These are phyloP conservation scores for Phylloscopus trochilus DNA, from an alignment of 2,113 vertebrate genomes.

Conservation along the genomic window DNA sequence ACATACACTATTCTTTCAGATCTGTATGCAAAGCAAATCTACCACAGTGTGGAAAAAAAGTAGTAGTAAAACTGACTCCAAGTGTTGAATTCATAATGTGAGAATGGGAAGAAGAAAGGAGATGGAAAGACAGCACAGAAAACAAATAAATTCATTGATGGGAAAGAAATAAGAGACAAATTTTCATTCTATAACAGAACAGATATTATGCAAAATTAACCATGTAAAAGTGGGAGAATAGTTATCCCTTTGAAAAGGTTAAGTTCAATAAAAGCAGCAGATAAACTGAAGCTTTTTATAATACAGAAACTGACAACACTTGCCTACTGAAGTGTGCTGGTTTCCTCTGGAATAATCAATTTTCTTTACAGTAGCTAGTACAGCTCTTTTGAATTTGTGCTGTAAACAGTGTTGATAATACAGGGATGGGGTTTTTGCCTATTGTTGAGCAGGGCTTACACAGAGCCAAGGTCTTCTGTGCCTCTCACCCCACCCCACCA, in stretches of 20 bases:
- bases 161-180: not conserved
- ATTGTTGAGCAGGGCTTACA: not conserved
- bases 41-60: accelerated
- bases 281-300: not conserved
- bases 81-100: not conserved
- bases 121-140: not conserved
- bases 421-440: not conserved
- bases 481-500: not conserved
- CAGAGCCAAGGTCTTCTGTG: not conserved
- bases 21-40: not conserved
- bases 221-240: not conserved
- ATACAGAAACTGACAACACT: not conserved
- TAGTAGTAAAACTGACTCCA: not conserved
- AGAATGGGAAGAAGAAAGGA: not conserved
- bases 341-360: not conserved
- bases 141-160: not conserved
- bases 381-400: not conserved
- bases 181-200: not conserved
- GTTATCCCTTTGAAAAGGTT: not conserved
- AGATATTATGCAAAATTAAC: not conserved
- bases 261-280: not conserved
- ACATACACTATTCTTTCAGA: not conserved
- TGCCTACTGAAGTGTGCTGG: not conserved
- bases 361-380: not conserved
- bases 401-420: not conserved